Evolutionary conservation across 2,888 invertebrate genomes (phyloP).

Genomic region (Leptodirus hochenwartii): DNA sequence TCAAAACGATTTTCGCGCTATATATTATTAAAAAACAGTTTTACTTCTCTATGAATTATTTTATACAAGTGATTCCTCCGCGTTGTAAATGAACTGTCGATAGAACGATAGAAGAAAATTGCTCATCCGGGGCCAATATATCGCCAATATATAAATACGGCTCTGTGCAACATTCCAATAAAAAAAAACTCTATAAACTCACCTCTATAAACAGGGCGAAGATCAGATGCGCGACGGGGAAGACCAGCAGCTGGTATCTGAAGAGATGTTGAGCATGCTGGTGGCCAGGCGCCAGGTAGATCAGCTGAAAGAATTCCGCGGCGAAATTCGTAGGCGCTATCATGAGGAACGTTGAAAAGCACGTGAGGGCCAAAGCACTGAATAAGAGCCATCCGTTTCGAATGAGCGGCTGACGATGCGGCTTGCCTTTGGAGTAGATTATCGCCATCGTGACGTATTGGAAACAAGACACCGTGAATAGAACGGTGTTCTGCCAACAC

Average conservation of each 20-base stretch:
- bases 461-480: conserved; percentile 56
- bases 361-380: conserved; percentile 34
- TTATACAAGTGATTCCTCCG: no score
- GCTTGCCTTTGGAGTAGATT: conserved; percentile 64
- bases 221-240: conserved; percentile 39
- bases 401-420: conserved; percentile 52
- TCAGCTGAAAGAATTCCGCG: conserved; percentile 36
- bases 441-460: conserved; percentile 65
- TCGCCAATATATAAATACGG: neutral
- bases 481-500: conserved; percentile 66
- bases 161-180: neutral
- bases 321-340: conserved; percentile 35
- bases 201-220: conserved; percentile 44
- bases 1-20: no score
- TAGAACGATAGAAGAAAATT: conserved; percentile 1
- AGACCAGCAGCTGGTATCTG: conserved; percentile 34
- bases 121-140: neutral
- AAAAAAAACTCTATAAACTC: conserved; percentile 14
- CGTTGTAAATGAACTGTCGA: no score
- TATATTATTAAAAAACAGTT: no score
- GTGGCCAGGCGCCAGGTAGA: conserved; percentile 22
- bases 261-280: conserved; percentile 29
- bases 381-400: conserved; percentile 42
- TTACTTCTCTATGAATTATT: no score
- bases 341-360: conserved; percentile 36